A percentile compares a stretch with the other conserved stretches of the same genome.
These are phyloP conservation scores for Tragelaphus strepsiceros DNA, from an alignment of 2,113 vertebrate species.

Conservation along the genomic window DNA sequence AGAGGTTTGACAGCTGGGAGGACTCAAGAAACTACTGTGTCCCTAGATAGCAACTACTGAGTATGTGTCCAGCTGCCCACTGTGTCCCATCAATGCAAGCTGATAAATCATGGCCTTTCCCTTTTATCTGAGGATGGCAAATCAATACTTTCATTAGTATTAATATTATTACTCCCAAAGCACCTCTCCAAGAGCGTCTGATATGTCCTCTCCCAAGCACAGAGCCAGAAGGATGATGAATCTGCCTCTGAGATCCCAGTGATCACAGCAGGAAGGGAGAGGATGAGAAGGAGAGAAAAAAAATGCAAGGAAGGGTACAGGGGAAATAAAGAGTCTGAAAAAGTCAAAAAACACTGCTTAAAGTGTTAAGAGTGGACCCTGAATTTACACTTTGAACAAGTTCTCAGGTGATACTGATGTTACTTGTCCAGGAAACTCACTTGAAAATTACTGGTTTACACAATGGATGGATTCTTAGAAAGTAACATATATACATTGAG, in stretches of 20 bases:
- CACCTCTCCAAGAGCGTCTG: background rate
- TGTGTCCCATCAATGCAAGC: background rate
- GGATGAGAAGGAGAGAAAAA: background rate
- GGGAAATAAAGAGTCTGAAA: background rate
- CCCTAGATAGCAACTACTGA: background rate
- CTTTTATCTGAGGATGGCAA: background rate
- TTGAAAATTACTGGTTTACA: background rate
- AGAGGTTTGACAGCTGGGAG: background rate
- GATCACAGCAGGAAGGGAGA: background rate
- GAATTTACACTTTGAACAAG: background rate
- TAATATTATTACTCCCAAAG: background rate
- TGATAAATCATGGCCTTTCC: background rate
- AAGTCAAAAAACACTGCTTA: background rate
- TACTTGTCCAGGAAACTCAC: background rate
- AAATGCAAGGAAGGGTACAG: background rate
- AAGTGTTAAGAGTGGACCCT: background rate
- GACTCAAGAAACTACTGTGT: background rate
- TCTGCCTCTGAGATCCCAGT: background rate
- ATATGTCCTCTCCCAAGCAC: background rate
- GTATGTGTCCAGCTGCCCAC: background rate
- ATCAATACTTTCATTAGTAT: conserved; percentile 34
- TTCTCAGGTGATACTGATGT: background rate
- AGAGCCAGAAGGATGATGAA: background rate
- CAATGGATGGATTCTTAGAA: background rate
- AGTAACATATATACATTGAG: background rate